These are phyloP conservation scores for Caretta caretta DNA, from an alignment of 2,113 vertebrate species.

Conservation along the genomic window DNA sequence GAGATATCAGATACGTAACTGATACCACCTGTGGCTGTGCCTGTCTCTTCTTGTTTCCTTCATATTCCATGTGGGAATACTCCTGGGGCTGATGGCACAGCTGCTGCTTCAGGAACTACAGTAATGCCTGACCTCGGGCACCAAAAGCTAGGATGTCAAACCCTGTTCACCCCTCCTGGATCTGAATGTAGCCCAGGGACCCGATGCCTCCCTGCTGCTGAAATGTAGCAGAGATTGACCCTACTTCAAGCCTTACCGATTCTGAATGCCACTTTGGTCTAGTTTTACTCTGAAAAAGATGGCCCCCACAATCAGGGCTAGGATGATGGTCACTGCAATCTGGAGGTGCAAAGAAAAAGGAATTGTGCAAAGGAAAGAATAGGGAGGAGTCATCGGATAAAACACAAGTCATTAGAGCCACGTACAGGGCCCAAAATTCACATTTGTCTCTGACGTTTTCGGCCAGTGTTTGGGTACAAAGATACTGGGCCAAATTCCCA, in stretches of 20 bases:
- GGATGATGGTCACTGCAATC: constrained; percentile 52
- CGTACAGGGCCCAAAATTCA: neutral
- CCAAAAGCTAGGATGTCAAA: neutral
- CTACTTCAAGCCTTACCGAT: constrained; percentile 58
- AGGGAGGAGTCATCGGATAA: neutral
- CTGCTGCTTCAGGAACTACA: neutral
- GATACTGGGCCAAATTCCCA: neutral
- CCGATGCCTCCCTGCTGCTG: neutral
- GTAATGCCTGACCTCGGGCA: neutral
- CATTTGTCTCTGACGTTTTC: neutral
- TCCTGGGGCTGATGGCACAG: neutral
- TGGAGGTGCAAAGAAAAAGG: constrained; percentile 17
- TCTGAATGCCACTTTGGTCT: constrained; percentile 73
- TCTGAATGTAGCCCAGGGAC: neutral
- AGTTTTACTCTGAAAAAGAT: constrained; percentile 72
- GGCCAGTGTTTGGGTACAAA: neutral
- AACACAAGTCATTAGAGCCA: neutral
- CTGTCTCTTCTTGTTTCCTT: neutral
- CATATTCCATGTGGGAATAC: neutral
- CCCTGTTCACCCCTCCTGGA: neutral
- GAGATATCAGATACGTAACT: neutral
- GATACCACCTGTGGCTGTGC: neutral
- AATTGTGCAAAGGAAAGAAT: neutral
- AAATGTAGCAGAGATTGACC: neutral
- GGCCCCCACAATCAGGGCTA: constrained; percentile 74